Conservation (phyloP, 2,113 vertebrate species). For the Grammomys dolichurus region DNA sequence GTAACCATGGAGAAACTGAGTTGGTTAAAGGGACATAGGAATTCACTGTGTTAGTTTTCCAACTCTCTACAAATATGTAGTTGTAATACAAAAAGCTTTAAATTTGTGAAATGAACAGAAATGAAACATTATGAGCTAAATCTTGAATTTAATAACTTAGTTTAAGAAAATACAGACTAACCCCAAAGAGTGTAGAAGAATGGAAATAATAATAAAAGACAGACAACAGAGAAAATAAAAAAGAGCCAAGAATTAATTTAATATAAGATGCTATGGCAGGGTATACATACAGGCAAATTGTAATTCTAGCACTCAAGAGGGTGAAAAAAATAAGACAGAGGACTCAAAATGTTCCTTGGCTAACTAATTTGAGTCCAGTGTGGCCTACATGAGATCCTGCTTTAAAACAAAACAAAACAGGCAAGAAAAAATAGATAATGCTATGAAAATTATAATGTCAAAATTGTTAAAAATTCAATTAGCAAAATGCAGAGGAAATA, state of each 20-base stretch:
- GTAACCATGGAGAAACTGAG: background rate
- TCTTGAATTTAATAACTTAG: background rate
- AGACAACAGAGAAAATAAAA: background rate
- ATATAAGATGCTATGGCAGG: background rate
- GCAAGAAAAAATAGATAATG: background rate
- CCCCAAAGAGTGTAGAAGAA: background rate
- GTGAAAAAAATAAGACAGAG: background rate
- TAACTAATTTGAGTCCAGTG: background rate
- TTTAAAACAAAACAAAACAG: background rate
- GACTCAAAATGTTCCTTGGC: background rate
- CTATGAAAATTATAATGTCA: background rate
- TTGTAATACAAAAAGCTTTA: background rate
- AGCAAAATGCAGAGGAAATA: constrained; percentile 1
- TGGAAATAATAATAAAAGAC: background rate
- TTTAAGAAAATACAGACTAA: background rate
- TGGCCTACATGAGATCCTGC: background rate
- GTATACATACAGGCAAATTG: background rate
- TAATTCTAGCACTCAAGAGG: background rate
- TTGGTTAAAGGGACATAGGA: background rate
- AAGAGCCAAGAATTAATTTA: background rate
- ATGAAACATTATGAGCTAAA: background rate
- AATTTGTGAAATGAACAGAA: background rate
- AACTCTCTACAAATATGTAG: background rate
- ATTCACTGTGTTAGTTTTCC: background rate
- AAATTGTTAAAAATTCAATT: constrained; percentile 10